A percentile compares a stretch with the other conserved stretches of the same genome.
phyloP scores from a whole-genome alignment of 2,888 invertebrate species.

The Dicycla oo region DNA sequence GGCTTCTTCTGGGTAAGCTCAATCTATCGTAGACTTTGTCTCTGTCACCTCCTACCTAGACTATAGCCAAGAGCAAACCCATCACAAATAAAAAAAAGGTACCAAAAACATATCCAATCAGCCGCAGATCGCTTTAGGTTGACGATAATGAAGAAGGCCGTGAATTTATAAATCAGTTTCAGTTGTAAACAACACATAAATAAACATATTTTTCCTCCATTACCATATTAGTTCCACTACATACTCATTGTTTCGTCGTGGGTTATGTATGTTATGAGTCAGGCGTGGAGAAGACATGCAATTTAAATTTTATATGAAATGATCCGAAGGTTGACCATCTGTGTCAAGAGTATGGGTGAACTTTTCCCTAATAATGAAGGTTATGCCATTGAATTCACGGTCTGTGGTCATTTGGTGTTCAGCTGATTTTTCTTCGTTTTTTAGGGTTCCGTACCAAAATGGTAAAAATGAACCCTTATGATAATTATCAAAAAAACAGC shows the following conservation, averaged over 20 bases:
- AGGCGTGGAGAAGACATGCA: constrained; percentile 47
- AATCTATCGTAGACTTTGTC: too few species aligned
- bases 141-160: not conserved
- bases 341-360: constrained; percentile 60
- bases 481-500: too few species aligned
- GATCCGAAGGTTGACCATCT: constrained; percentile 61
- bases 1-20: too few species aligned
- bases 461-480: too few species aligned
- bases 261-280: constrained; percentile 9
- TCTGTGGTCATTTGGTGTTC: constrained; percentile 14
- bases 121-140: not conserved
- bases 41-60: too few species aligned
- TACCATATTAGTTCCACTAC: constrained; percentile 52
- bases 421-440: not conserved
- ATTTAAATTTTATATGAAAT: constrained; percentile 46
- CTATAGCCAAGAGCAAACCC: too few species aligned
- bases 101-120: not conserved
- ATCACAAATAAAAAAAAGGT: too few species aligned
- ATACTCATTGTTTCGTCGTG: constrained; percentile 31
- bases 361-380: constrained; percentile 61
- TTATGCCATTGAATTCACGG: constrained; percentile 46
- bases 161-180: not conserved
- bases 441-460: too few species aligned
- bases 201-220: constrained; percentile 26
- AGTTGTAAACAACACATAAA: constrained; percentile 22